Evolutionary conservation across 1,140 invertebrate species (phyloP).

Genomic region (Cherax destructor): DNA sequence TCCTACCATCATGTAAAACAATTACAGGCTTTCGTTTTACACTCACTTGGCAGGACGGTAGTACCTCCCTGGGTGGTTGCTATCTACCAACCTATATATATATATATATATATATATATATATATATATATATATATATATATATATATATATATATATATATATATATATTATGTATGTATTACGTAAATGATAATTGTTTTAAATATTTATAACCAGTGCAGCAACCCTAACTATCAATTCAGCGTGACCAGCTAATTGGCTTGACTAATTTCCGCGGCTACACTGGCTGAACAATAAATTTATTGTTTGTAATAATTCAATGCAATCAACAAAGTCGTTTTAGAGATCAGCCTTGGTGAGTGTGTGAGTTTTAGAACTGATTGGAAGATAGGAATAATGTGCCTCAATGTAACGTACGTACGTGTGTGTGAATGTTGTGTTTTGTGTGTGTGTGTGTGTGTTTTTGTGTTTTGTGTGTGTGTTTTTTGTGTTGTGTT

Average conservation of each 20-base stretch:
- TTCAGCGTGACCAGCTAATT: not conserved
- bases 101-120: not conserved
- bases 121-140: not conserved
- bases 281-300: too few relatives aligned
- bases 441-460: not conserved
- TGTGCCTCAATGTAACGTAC: not conserved
- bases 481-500: not conserved
- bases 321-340: not conserved
- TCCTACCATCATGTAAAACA: too few relatives aligned
- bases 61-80: too few relatives aligned
- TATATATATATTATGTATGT: not conserved
- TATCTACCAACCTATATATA: too few relatives aligned
- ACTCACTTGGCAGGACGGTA: too few relatives aligned
- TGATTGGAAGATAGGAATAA: not conserved
- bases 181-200: too few relatives aligned
- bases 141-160: conserved; percentile 21
- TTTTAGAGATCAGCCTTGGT: not conserved
- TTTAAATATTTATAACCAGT: too few relatives aligned
- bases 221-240: not conserved
- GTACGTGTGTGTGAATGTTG: not conserved
- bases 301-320: not conserved
- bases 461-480: not conserved
- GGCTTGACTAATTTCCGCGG: not conserved
- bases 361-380: not conserved
- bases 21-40: too few relatives aligned